Evolutionary conservation across 2,888 invertebrate species (phyloP).

Genomic region (Masnerella sp.): DNA sequence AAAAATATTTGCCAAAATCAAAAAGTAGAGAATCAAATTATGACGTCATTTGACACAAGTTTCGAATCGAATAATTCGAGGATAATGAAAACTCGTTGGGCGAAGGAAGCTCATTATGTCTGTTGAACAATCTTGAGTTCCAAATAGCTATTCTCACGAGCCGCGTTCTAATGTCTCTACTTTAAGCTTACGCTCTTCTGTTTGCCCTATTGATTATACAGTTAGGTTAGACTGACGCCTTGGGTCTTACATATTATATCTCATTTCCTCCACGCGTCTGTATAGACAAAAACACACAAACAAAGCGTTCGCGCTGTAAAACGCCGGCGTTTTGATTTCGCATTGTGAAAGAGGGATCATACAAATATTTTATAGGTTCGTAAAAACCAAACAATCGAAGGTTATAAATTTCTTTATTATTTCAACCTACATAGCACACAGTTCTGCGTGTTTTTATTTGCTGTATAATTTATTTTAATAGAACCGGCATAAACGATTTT

Average conservation of each 20-base stretch:
- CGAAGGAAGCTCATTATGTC: constrained; percentile 62
- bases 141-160: constrained; percentile 47
- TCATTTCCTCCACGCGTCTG: constrained; percentile 24
- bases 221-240: constrained; percentile 65
- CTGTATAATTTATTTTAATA: constrained; percentile 25
- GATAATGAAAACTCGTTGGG: constrained; percentile 35
- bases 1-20: too few relatives aligned
- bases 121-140: constrained; percentile 63
- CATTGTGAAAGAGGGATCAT: constrained; percentile 9
- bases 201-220: constrained; percentile 70
- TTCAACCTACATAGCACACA: constrained; percentile 8
- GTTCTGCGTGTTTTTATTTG: not conserved
- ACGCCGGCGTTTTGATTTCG: constrained; percentile 17
- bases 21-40: too few relatives aligned
- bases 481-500: constrained; percentile 12
- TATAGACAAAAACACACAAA: not conserved
- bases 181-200: constrained; percentile 66
- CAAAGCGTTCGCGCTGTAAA: not conserved
- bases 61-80: constrained; percentile 42
- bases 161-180: constrained; percentile 57
- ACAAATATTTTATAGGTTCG: constrained; percentile 24
- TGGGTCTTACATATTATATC: constrained; percentile 35
- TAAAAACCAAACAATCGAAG: constrained; percentile 29
- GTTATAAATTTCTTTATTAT: constrained; percentile 29
- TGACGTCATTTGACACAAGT: constrained; percentile 28